These are phyloP conservation scores for Drosophila algonquin DNA, from an alignment of 2,888 invertebrate species.

Conservation along the genomic window DNA sequence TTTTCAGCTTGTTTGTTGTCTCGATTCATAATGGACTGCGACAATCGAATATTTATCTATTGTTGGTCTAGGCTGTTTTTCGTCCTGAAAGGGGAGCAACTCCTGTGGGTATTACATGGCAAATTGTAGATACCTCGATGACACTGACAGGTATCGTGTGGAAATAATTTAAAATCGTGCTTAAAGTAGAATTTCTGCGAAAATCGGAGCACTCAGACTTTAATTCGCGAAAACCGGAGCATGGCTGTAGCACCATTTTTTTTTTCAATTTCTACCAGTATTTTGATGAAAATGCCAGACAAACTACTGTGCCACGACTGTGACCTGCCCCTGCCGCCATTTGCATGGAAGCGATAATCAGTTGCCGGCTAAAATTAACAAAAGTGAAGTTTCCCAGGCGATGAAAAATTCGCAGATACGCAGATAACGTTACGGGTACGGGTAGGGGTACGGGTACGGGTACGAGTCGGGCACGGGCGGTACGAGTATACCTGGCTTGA, in stretches of 20 bases:
- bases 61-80: neutral
- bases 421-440: too few species aligned
- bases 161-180: neutral
- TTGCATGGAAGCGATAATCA: constrained; percentile 41
- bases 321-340: constrained; percentile 11
- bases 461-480: too few species aligned
- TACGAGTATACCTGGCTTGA: neutral
- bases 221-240: too few species aligned
- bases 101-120: neutral
- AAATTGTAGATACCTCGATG: neutral
- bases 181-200: neutral
- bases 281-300: too few species aligned
- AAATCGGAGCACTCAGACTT: too few species aligned
- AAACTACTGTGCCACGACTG: neutral
- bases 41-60: constrained; percentile 21
- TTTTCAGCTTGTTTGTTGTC: constrained; percentile 35
- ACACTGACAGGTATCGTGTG: neutral
- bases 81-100: neutral
- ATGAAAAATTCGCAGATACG: constrained; percentile 10
- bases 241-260: too few species aligned
- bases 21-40: constrained; percentile 24
- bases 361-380: constrained; percentile 34
- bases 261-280: too few species aligned
- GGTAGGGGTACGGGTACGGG: too few species aligned
- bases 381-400: constrained; percentile 38